Evolutionary conservation across 2,113 vertebrate species (phyloP).

Genomic region (Polypterus bichir): DNA sequence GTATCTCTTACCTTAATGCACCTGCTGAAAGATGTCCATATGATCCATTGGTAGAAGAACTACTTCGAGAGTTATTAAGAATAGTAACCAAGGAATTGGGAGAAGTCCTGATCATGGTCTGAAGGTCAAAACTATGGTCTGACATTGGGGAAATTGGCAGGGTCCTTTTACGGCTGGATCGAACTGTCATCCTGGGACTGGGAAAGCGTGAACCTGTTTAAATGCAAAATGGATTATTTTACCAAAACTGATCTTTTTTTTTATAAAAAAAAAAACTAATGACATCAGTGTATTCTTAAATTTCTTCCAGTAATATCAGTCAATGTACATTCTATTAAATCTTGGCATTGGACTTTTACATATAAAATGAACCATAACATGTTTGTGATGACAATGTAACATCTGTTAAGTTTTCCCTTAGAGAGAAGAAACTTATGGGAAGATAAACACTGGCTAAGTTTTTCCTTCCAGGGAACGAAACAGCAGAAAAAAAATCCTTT

Average conservation of each 20-base stretch:
- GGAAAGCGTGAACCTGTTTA: slow-evolving; percentile 72
- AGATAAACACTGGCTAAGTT: not conserved
- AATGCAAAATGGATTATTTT: not conserved
- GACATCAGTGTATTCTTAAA: too few species aligned
- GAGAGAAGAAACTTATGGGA: too few species aligned
- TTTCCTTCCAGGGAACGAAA: not conserved
- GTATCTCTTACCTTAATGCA: slow-evolving; percentile 75
- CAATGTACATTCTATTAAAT: too few species aligned
- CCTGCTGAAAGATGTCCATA: slow-evolving; percentile 93
- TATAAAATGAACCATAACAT: too few species aligned
- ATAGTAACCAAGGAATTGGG: slow-evolving; percentile 93
- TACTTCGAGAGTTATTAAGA: slow-evolving; percentile 94
- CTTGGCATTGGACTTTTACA: too few species aligned
- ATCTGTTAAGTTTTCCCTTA: too few species aligned
- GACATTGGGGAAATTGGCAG: slow-evolving; percentile 87
- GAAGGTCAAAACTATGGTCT: slow-evolving; percentile 93
- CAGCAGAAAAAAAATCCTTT: slow-evolving; percentile 1
- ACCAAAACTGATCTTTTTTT: too few species aligned
- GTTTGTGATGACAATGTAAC: too few species aligned
- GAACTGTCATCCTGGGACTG: slow-evolving; percentile 71
- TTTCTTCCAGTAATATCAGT: too few species aligned
- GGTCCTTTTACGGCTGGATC: slow-evolving; percentile 84
- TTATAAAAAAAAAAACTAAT: too few species aligned
- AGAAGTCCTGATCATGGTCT: slow-evolving; percentile 93
- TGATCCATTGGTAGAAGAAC: slow-evolving; percentile 91